phyloP scores from a whole-genome alignment of 2,888 invertebrate species.

The Drosophila sordidula region DNA sequence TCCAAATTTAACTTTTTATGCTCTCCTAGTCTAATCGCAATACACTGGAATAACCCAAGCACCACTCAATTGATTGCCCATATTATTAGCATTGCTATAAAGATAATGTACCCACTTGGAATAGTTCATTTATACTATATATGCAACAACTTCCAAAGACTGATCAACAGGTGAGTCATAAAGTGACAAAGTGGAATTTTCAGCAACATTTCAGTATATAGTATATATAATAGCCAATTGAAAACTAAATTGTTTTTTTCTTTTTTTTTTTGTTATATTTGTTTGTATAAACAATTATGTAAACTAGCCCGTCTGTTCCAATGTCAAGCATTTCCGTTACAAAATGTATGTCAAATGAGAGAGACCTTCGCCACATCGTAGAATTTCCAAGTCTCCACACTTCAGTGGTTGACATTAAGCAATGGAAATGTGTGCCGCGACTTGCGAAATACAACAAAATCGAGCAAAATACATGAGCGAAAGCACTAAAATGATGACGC shows the following conservation, averaged over 20 bases:
- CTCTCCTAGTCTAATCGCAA: background rate
- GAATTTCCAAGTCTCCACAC: constrained; percentile 56
- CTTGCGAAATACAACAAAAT: constrained; percentile 42
- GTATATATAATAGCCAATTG: background rate
- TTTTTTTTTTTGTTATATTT: constrained; percentile 1
- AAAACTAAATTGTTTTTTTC: constrained; percentile 4
- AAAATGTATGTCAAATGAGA: constrained; percentile 43
- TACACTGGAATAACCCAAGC: background rate
- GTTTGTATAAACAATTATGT: constrained; percentile 14
- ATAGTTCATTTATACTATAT: background rate
- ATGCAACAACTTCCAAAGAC: background rate
- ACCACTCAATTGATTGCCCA: background rate
- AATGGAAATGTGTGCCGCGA: constrained; percentile 35
- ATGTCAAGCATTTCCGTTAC: constrained; percentile 51
- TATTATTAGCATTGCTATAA: background rate
- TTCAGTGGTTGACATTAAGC: constrained; percentile 47
- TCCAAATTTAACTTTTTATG: background rate
- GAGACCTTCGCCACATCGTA: constrained; percentile 37
- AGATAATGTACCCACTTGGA: constrained; percentile 1
- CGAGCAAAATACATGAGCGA: constrained; percentile 4
- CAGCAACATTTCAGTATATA: background rate
- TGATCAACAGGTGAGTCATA: constrained; percentile 12
- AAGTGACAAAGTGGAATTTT: constrained; percentile 19
- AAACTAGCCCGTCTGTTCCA: constrained; percentile 23
- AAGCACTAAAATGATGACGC: constrained; percentile 50